phyloP scores from a whole-genome alignment of 2,113 vertebrate genomes.

The Hemicordylus capensis region DNA sequence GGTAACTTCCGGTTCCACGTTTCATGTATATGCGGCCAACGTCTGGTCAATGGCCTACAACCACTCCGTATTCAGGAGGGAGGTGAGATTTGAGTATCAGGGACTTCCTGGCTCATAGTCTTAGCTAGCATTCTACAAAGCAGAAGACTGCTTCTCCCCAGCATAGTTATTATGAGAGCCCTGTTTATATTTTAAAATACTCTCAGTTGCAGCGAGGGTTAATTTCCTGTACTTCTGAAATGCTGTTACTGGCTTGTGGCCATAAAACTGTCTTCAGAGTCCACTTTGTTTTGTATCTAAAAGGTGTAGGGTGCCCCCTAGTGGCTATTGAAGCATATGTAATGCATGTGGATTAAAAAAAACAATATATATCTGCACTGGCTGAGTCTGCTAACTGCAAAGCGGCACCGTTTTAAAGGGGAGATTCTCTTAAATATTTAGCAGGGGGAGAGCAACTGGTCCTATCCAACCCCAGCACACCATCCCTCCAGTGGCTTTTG shows the following conservation, averaged over 20 bases:
- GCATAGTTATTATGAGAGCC: not conserved
- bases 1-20: no score
- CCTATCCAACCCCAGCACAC: no score
- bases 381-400: no score
- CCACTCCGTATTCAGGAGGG: not conserved
- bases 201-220: not conserved
- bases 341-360: no score
- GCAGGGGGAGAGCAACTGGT: no score
- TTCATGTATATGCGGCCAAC: no score
- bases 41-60: not conserved
- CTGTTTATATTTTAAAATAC: not conserved
- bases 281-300: not conserved
- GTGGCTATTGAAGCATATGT: not conserved
- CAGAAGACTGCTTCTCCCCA: not conserved
- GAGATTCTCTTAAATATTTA: no score
- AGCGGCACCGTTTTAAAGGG: no score
- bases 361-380: not conserved
- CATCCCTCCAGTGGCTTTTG: no score
- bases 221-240: not conserved
- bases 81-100: not conserved
- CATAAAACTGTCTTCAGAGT: not conserved
- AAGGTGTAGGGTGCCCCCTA: not conserved
- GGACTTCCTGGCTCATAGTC: not conserved
- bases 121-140: not conserved
- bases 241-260: not conserved